A percentile compares a stretch with the other conserved stretches of the same genome.
Conservation (phyloP, 2,888 invertebrate genomes). For the Hermaeophaga mercurialis region DNA sequence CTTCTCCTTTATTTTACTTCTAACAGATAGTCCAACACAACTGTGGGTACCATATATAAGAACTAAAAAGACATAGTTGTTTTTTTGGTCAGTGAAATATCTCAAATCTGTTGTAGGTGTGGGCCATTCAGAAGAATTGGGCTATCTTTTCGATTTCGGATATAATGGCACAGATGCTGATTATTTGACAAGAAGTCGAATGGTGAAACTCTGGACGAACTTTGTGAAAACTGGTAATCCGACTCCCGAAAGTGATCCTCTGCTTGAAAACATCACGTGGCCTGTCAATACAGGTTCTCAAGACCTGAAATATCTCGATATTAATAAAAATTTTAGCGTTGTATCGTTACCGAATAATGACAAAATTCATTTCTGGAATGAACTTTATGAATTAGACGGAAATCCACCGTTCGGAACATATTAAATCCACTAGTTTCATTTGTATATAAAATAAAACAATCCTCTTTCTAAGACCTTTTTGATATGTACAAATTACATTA, state of each 20-base stretch:
- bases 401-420: conserved; percentile 30
- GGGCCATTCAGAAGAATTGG: conserved; percentile 39
- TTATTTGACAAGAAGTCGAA: conserved; percentile 24
- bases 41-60: too few relatives aligned
- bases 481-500: too few relatives aligned
- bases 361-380: conserved; percentile 26
- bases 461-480: too few relatives aligned
- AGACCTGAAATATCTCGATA: conserved; percentile 22
- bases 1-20: too few relatives aligned
- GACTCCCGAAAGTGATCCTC: conserved; percentile 34
- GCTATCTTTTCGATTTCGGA: conserved; percentile 36
- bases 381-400: conserved; percentile 27
- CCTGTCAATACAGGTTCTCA: background rate
- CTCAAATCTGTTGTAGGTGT: conserved; percentile 31
- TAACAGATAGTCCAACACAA: too few relatives aligned
- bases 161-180: conserved; percentile 26
- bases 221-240: conserved; percentile 40
- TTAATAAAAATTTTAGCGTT: conserved; percentile 17
- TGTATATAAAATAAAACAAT: too few relatives aligned
- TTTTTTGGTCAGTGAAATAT: too few relatives aligned
- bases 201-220: conserved; percentile 39
- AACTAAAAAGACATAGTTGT: too few relatives aligned
- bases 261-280: conserved; percentile 34
- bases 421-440: conserved; percentile 11
- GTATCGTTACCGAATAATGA: conserved; percentile 4